These are phyloP conservation scores for Schlechtendalia chinensis DNA, from an alignment of 1,140 invertebrate species.

Conservation along the genomic window DNA sequence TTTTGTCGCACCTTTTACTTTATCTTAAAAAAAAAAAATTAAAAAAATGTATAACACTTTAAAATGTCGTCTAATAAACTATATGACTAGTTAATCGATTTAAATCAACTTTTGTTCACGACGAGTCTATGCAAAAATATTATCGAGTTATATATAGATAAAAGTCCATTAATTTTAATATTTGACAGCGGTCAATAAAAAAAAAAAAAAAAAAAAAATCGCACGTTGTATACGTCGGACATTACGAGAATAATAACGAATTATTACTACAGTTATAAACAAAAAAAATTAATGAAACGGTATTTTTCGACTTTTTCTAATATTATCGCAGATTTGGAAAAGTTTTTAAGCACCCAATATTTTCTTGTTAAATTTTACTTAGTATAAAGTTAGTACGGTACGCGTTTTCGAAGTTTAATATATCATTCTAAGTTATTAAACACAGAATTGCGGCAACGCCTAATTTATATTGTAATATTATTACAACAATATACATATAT, in stretches of 20 bases:
- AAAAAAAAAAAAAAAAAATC: neutral
- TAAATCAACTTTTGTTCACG: neutral
- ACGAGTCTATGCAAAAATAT: neutral
- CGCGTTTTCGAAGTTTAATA: too few relatives aligned
- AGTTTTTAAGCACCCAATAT: neutral
- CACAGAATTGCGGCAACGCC: too few relatives aligned
- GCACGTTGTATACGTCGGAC: neutral
- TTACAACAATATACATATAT: too few relatives aligned
- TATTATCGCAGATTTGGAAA: neutral
- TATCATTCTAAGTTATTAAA: too few relatives aligned
- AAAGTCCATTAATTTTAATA: neutral
- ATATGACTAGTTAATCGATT: neutral
- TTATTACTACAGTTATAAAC: neutral
- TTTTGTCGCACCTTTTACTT: too few relatives aligned
- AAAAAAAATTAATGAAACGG: too few relatives aligned
- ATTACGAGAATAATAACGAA: neutral
- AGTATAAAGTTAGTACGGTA: too few relatives aligned
- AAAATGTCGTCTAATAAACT: neutral
- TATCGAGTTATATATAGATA: neutral
- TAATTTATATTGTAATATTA: too few relatives aligned
- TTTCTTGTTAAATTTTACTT: too few relatives aligned
- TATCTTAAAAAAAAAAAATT: too few relatives aligned
- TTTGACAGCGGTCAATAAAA: conserved; percentile 2
- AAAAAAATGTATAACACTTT: neutral
- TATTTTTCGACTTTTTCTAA: neutral